phyloP scores from a whole-genome alignment of 1,140 invertebrate species.

The Drosophila simulans region DNA sequence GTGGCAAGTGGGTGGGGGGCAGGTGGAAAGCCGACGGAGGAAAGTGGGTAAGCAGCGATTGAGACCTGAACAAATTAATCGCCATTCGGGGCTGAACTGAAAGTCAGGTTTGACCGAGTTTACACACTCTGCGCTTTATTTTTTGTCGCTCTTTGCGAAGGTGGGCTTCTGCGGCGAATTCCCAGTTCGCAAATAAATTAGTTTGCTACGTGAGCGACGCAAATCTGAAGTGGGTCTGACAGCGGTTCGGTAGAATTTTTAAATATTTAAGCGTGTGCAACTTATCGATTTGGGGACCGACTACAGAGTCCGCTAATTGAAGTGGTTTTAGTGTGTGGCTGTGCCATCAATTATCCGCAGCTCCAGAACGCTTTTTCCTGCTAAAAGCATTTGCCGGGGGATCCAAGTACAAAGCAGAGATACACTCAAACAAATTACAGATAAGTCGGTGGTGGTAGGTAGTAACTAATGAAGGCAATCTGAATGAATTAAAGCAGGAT shows the following conservation, averaged over 20 bases:
- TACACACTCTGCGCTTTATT: conserved; percentile 23
- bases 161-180: conserved; percentile 48
- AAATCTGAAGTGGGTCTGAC: conserved; percentile 81
- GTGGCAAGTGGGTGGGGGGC: conserved; percentile 42
- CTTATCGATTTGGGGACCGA: conserved; percentile 65
- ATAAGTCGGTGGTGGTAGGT: neutral
- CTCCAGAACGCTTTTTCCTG: conserved; percentile 52
- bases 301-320: conserved; percentile 64
- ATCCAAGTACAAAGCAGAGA: neutral
- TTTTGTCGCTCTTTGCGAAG: conserved; percentile 14
- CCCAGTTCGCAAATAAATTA: conserved; percentile 80
- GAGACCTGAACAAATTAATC: conserved; percentile 79
- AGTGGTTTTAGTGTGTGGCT: conserved; percentile 56
- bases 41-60: conserved; percentile 56
- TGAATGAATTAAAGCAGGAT: too few relatives aligned
- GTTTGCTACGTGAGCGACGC: conserved; percentile 75
- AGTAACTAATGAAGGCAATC: too few relatives aligned
- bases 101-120: conserved; percentile 53
- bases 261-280: conserved; percentile 73
- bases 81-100: conserved; percentile 41
- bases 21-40: conserved; percentile 11
- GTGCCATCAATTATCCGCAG: conserved; percentile 70
- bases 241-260: conserved; percentile 50
- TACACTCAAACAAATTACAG: conserved; percentile 1
- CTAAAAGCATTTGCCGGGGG: conserved; percentile 19